Percentiles rank a stretch among this genome's conserved stretches.
Conservation (phyloP, 2,113 vertebrate species). For the Progne subis region DNA sequence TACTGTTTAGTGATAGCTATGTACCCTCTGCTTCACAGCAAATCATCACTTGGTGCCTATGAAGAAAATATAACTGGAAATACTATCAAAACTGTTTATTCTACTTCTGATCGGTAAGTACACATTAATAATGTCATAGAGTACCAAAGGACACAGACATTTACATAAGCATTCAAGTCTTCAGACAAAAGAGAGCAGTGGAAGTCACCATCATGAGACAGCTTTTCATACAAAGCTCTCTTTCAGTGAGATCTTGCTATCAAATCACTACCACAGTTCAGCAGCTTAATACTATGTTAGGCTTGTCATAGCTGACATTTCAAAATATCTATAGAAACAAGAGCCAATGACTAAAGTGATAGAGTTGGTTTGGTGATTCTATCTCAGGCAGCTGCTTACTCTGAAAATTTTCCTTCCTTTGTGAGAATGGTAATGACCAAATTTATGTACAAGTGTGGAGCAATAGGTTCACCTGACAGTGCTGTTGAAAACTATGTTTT, state of each 20-base stretch:
- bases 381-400: background rate
- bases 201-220: background rate
- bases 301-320: slow-evolving; percentile 14
- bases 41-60: slow-evolving; percentile 48
- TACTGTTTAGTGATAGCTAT: background rate
- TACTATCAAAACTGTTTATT: slow-evolving; percentile 82
- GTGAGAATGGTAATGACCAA: background rate
- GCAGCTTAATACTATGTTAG: background rate
- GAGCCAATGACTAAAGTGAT: background rate
- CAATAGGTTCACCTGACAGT: background rate
- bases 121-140: background rate
- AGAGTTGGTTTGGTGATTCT: background rate
- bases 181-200: background rate
- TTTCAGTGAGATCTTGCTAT: background rate
- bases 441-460: background rate
- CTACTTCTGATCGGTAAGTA: slow-evolving; percentile 80
- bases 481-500: background rate
- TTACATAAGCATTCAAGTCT: background rate
- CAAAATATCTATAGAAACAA: background rate
- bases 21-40: slow-evolving; percentile 55
- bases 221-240: background rate
- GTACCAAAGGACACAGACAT: background rate
- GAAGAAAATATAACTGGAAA: slow-evolving; percentile 72
- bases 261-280: background rate
- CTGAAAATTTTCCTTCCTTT: background rate